Conservation (phyloP, 2,113 vertebrate genomes). For the Tringa solitaria region DNA sequence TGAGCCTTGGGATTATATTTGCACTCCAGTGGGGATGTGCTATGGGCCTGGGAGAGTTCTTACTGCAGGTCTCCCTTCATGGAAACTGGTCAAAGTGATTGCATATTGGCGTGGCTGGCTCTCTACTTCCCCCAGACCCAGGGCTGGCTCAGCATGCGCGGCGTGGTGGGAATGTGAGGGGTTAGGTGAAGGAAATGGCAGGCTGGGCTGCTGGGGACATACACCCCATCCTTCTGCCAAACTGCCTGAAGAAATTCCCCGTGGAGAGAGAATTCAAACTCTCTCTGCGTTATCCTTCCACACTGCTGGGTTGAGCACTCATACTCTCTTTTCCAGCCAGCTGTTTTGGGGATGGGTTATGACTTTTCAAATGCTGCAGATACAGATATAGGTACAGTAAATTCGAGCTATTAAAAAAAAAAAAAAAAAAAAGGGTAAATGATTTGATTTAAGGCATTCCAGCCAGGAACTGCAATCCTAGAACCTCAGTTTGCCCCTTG, state of each 20-base stretch:
- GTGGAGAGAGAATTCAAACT: not conserved
- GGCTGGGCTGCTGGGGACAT: not conserved
- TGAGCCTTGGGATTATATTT: not conserved
- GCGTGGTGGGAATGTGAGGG: fast-evolving
- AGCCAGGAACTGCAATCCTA: not conserved
- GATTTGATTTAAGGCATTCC: not conserved
- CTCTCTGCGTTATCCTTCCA: not conserved
- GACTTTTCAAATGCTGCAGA: not conserved
- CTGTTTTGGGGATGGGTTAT: not conserved
- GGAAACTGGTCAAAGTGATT: no score
- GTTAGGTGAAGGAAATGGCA: not conserved
- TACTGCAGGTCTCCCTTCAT: not conserved
- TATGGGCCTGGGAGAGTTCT: not conserved
- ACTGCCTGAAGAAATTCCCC: not conserved
- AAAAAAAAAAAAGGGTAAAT: not conserved
- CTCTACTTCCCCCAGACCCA: not conserved
- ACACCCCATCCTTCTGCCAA: not conserved
- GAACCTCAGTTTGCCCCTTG: not conserved
- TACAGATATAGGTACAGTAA: not conserved
- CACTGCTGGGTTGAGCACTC: not conserved
- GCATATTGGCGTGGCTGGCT: not conserved
- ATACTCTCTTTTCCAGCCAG: not conserved
- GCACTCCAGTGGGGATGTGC: no score
- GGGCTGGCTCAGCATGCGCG: not conserved
- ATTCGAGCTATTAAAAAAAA: not conserved